Evolutionary conservation across 2,888 invertebrate genomes (phyloP).

Genomic region (Didymodactylos carnosus): DNA sequence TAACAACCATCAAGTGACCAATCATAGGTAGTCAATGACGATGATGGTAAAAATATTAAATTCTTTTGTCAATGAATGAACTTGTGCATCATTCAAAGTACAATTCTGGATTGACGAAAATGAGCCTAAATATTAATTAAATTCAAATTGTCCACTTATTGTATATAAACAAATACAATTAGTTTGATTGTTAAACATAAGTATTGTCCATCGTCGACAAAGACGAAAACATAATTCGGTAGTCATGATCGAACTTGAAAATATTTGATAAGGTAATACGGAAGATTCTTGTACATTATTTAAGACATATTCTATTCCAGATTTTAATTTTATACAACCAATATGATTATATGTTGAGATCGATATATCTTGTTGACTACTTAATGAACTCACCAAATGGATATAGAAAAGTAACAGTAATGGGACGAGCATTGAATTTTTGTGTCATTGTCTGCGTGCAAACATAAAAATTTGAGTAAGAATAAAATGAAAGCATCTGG

Average conservation of each 20-base stretch:
- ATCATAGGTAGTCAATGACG: neutral
- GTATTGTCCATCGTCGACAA: neutral
- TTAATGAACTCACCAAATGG: neutral
- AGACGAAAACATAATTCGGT: neutral
- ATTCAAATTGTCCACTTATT: neutral
- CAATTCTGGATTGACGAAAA: neutral
- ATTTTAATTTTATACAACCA: neutral
- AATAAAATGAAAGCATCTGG: neutral
- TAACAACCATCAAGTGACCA: neutral
- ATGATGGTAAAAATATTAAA: neutral
- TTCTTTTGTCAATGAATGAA: neutral
- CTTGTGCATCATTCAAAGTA: neutral
- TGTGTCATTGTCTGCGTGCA: neutral
- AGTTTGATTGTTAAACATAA: neutral
- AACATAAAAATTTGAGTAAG: neutral
- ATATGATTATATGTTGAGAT: neutral
- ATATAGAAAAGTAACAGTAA: neutral
- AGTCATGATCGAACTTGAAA: neutral
- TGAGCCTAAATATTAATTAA: neutral
- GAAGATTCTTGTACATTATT: neutral
- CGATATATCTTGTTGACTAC: neutral
- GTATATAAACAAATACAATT: neutral
- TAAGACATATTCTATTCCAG: neutral
- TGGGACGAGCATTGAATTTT: neutral
- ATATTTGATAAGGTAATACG: neutral